phyloP scores from a whole-genome alignment of 2,888 invertebrate species.

The Cryptus viduatorius region DNA sequence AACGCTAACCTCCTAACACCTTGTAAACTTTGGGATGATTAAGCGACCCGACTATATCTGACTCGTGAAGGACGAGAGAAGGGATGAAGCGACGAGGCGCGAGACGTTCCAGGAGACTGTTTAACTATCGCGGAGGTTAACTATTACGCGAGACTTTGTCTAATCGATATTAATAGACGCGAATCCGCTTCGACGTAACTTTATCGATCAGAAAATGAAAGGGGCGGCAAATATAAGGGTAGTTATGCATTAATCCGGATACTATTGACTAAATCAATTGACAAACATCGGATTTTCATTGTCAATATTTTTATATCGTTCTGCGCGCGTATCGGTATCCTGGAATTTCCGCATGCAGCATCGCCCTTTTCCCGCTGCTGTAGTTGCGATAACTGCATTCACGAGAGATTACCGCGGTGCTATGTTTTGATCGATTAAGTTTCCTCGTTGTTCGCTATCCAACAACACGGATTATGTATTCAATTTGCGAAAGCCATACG shows the following conservation, averaged over 20 bases:
- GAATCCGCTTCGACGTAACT: background rate
- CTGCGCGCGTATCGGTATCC: background rate
- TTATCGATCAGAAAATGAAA: background rate
- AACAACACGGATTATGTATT: slow-evolving; percentile 44
- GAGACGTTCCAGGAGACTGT: slow-evolving; percentile 16
- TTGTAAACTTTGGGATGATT: slow-evolving; percentile 81
- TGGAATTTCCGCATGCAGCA: background rate
- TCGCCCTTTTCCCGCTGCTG: background rate
- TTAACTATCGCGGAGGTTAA: background rate
- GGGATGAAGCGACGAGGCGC: slow-evolving; percentile 26
- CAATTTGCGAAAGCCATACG: slow-evolving; percentile 51
- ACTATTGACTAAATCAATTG: too few species aligned
- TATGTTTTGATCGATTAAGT: slow-evolving; percentile 53
- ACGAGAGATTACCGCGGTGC: slow-evolving; percentile 31
- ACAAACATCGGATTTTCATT: too few species aligned
- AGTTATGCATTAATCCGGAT: too few species aligned
- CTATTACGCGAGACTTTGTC: background rate
- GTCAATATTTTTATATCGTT: background rate
- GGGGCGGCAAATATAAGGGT: too few species aligned
- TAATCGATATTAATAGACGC: slow-evolving; percentile 52
- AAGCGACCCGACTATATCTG: slow-evolving; percentile 76
- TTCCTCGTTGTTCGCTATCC: slow-evolving; percentile 44
- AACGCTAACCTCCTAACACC: slow-evolving; percentile 80
- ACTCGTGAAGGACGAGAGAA: slow-evolving; percentile 52
- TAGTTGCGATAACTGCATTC: background rate